Percentiles rank a stretch among this genome's conserved stretches.
Conservation (phyloP, 1,140 invertebrate species). For the Andricus grossulariae region DNA sequence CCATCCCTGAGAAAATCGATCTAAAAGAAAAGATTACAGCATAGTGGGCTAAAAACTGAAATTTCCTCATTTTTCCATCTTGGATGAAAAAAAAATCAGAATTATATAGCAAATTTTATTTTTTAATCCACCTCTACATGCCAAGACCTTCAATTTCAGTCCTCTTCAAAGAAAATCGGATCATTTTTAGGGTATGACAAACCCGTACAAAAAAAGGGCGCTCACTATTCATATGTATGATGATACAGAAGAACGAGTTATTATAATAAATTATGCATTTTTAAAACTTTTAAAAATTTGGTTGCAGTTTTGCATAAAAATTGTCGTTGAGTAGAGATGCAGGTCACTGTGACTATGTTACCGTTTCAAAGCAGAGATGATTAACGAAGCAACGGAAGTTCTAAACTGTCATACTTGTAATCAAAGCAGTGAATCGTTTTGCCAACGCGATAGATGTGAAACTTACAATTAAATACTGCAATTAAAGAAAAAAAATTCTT, state of each 20-base stretch:
- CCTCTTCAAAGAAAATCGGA: no score
- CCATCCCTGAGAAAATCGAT: no score
- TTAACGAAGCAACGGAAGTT: constrained; percentile 14
- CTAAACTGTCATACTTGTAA: constrained; percentile 14
- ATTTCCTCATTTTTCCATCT: no score
- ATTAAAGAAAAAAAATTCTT: not conserved
- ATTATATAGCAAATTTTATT: no score
- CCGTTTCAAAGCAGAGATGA: not conserved
- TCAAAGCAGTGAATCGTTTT: constrained; percentile 8
- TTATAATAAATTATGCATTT: not conserved
- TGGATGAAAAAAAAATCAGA: no score
- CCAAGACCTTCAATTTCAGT: no score
- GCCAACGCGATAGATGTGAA: not conserved
- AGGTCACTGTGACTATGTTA: constrained; percentile 10
- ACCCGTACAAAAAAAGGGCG: no score
- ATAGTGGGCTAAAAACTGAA: no score
- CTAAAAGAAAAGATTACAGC: no score
- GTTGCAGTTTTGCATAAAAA: not conserved
- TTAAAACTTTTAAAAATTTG: not conserved
- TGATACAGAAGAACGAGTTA: not conserved
- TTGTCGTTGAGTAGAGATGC: not conserved
- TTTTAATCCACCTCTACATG: no score
- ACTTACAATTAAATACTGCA: not conserved
- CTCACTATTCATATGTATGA: no score
- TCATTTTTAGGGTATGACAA: no score